A percentile compares a stretch with the other conserved stretches of the same genome.
Evolutionary conservation across 2,888 invertebrate genomes (phyloP).

Genomic region (Drosophila histrio): DNA sequence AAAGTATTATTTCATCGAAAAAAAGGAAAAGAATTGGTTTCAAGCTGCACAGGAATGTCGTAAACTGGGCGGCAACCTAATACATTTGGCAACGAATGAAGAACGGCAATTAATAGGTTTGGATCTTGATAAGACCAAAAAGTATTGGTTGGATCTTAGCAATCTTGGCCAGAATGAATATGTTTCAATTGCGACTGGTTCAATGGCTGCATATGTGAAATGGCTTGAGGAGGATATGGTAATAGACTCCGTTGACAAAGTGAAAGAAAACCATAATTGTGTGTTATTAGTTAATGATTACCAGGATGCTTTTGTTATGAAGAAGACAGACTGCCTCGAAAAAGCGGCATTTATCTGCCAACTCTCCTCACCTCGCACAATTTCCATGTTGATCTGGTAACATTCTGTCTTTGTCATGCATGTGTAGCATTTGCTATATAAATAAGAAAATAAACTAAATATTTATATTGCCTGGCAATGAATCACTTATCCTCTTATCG

Average conservation of each 20-base stretch:
- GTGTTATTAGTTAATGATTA: conserved; percentile 16
- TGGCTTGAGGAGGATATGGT: conserved; percentile 1
- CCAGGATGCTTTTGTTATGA: conserved; percentile 29
- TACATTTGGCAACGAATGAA: conserved; percentile 6
- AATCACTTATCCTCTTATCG: neutral
- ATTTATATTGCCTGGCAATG: neutral
- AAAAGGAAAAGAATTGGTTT: conserved; percentile 28
- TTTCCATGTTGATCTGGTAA: conserved; percentile 41
- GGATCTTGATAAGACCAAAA: neutral
- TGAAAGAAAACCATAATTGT: conserved; percentile 8
- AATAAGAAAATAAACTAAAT: neutral
- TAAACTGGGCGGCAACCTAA: conserved; percentile 15
- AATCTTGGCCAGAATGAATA: conserved; percentile 36
- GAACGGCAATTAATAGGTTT: conserved; percentile 9
- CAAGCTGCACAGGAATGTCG: conserved; percentile 43
- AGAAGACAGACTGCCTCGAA: conserved; percentile 7
- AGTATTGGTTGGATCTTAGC: conserved; percentile 40
- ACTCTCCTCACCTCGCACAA: conserved; percentile 18
- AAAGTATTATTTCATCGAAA: conserved; percentile 28
- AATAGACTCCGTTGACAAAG: neutral
- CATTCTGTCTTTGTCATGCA: neutral
- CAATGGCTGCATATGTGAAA: neutral
- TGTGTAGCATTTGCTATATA: neutral
- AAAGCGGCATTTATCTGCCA: conserved; percentile 28
- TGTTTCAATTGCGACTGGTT: conserved; percentile 33